Evolutionary conservation across 2,888 invertebrate species (phyloP), one percentile per base, ranked within the genome.

Genomic region (Vandiemenella viatica): DNA sequence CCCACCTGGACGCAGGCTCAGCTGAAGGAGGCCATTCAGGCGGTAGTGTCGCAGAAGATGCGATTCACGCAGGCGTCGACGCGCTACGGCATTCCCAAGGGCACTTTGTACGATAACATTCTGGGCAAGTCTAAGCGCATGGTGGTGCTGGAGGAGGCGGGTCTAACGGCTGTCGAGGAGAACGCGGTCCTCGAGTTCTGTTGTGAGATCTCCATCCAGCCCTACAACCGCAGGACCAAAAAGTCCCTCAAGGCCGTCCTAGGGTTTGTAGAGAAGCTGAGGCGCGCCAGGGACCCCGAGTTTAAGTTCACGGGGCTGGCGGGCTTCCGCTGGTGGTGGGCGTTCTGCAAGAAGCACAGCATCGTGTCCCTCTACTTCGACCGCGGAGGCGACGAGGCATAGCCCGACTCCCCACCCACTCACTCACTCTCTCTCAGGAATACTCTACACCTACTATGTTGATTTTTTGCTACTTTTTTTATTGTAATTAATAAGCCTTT

Each of bases 301-400:
- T 83, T 83, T 61, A 65, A 72, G 53, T 81, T 83, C 59, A 72
- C 75, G 49, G 79, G 80, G n/a, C 68, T 80, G n/a, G 75, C 77
- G 18, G 82, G 82, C 1, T 83, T 79, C 59, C 67, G 81, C 13
- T 83, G 83, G 83, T 83, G 83, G 83, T 83, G 83, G 83, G 83
- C 83, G 0, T 83, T 83, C 60, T 83, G 83, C 67, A 83, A 83
- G 65, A 83, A 83, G 60, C 79, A 83, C 66, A 79, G 79, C 49
- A 79, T 83, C 53, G 80, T 80, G 1, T 82, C 82, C 47, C 63
- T 77, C 45, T 75, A 75, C 60, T 76, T 69, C 56, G 70, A 71
- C 47, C 50, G 51, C n/a, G 49, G 50, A 22, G 49, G 51, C 19
- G 45, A 51, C 22, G 19, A 37, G 18, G 18, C n/a, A n/a, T n/a